Base-by-base conservation (phyloP, 2,888 invertebrate genomes). In the Punctoribates punctum region DNA sequence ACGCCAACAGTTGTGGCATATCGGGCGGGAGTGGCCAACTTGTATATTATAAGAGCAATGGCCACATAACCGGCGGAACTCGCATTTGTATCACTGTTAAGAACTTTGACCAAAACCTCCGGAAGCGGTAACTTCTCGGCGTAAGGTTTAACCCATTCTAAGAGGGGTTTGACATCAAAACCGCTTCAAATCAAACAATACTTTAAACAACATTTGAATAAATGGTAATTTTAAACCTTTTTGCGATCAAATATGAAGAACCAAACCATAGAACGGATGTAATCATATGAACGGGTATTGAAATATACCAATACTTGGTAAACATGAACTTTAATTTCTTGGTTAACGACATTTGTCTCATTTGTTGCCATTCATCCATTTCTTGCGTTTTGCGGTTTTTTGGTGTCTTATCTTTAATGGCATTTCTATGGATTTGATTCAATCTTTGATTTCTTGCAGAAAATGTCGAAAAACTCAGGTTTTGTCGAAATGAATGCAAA, bases 301-400 rank as follows among this genome's bases (percentile, higher is more conserved):
- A 85, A 75, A 98, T 92, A 85, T 98, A 96, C 93, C 98, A 98
- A 85, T 98, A 97, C 83, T 96, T 91, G 83, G 91, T 91, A 83
- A 93, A 93, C 90, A 96, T 92, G 82, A 90, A 87, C 84, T 94
- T 96, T 84, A 97, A 94, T 82, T 88, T 89, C 81, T 91, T 88
- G 82, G 93, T 89, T 2, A 95, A 83, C 0, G 90, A 87, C 80
- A 85, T 82, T 83, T 91, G 60, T 77, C 60, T 80, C 42, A 54
- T 78, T 80, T 57, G 73, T 34, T 20, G 88, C 80, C 84, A 74
- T 74, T 78, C 73, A 48, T 60, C 74, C 1, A 38, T 8, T 38
- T 17, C 34, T 34, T 20, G 4, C 38, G n/a, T 5, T 11, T 20
- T 29, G n/a, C 17, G 34, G 38, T 27, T 60, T 54, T n/a, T 54